phyloP scores from a whole-genome alignment of 1,140 invertebrate genomes.

The Ceratitis capitata region DNA sequence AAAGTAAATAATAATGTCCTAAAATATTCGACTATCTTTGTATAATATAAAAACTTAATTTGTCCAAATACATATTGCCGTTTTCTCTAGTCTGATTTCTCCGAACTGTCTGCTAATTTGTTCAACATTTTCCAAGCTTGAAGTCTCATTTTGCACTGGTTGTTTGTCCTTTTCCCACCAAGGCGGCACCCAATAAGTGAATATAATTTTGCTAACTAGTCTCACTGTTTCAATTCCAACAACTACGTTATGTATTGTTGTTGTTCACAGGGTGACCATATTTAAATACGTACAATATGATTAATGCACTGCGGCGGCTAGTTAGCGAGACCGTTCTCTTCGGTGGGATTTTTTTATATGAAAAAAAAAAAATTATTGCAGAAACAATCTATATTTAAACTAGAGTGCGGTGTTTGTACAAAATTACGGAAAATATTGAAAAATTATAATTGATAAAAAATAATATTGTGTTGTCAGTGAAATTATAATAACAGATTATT shows the following conservation, averaged over 20 bases:
- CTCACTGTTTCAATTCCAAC: neutral
- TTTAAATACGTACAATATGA: neutral
- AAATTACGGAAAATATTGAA: no score
- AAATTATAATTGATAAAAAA: no score
- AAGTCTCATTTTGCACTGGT: neutral
- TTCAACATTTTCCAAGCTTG: neutral
- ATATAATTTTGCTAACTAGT: neutral
- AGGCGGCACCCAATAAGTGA: neutral
- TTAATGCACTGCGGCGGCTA: neutral
- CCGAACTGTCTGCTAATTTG: neutral
- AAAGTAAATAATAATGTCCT: no score
- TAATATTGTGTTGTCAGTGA: no score
- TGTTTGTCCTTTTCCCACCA: neutral
- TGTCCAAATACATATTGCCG: neutral
- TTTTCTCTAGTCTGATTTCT: neutral
- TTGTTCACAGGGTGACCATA: neutral
- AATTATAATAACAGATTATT: no score
- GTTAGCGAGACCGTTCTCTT: neutral
- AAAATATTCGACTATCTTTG: no score
- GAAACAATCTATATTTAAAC: neutral
- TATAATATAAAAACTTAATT: no score
- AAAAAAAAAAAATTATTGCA: neutral
- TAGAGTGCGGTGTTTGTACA: neutral
- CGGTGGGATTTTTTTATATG: neutral
- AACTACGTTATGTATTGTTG: neutral